These are phyloP conservation scores for Brachypteracias leptosomus DNA, from an alignment of 2,113 vertebrate genomes.

Conservation along the genomic window DNA sequence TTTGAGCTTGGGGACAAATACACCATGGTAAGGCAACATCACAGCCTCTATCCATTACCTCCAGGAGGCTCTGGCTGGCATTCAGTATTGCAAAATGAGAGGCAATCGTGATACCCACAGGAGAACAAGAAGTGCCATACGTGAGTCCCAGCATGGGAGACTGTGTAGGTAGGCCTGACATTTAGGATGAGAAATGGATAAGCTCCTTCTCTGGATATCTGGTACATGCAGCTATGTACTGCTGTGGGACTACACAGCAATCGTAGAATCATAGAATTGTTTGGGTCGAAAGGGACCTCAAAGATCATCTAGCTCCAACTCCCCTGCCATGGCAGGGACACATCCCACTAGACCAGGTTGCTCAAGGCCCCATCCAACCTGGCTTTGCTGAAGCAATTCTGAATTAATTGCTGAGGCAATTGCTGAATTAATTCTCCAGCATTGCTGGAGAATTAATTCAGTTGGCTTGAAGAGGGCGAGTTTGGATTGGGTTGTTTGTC, in stretches of 20 bases:
- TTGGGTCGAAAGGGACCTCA: too few species aligned
- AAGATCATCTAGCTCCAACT: too few species aligned
- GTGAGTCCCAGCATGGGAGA: background rate
- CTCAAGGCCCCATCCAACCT: too few species aligned
- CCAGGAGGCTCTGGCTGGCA: background rate
- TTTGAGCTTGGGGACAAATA: background rate
- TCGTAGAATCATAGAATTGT: too few species aligned
- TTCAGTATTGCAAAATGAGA: fast-evolving
- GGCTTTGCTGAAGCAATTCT: too few species aligned
- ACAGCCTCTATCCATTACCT: background rate
- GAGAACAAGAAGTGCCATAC: fast-evolving
- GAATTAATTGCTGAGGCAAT: too few species aligned
- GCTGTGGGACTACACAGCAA: background rate
- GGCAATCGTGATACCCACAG: background rate
- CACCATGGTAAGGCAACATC: background rate
- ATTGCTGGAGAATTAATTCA: background rate
- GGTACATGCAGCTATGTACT: background rate
- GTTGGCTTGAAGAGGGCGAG: background rate
- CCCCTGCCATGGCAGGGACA: too few species aligned
- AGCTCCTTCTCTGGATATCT: background rate
- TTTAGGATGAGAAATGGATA: background rate
- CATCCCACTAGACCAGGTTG: too few species aligned
- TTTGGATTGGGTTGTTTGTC: background rate
- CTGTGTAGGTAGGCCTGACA: background rate
- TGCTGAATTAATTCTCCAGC: too few species aligned